phyloP scores from a whole-genome alignment of 2,113 vertebrate species.

The Sinocyclocheilus grahami region DNA sequence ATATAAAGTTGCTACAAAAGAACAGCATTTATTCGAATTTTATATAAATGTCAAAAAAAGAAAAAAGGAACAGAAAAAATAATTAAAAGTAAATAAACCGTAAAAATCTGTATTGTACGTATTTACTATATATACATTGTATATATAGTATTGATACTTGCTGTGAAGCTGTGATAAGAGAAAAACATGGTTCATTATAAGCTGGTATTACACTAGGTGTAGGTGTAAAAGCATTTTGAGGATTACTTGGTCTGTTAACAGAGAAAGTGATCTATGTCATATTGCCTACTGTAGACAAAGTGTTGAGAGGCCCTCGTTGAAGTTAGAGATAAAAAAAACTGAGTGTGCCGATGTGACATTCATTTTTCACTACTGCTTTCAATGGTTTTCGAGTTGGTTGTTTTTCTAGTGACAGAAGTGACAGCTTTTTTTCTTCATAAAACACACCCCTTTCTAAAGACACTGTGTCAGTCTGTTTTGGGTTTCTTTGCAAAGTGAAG shows the following conservation, averaged over 20 bases:
- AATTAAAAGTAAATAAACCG: too few species aligned
- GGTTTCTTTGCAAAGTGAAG: constrained; percentile 19
- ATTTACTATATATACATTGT: background rate
- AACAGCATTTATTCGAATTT: background rate
- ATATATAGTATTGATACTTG: background rate
- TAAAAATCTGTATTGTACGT: background rate
- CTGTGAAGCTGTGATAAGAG: background rate
- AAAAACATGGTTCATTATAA: background rate
- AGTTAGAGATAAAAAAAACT: background rate
- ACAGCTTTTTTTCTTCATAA: background rate
- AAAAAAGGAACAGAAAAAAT: too few species aligned
- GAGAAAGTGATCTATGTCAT: background rate
- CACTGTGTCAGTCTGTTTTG: background rate
- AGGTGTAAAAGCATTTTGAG: background rate
- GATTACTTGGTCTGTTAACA: background rate
- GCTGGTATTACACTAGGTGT: background rate
- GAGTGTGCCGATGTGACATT: background rate
- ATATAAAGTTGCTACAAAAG: background rate
- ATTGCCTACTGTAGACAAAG: constrained; percentile 5
- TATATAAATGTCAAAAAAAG: background rate
- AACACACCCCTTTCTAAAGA: background rate
- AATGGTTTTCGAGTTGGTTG: background rate
- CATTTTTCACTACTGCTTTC: constrained; percentile 13
- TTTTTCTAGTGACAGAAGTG: constrained; percentile 1
- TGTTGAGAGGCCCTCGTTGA: background rate